Base-by-base conservation (phyloP, 1,140 invertebrate genomes). In the Pseudomyrmex concolor region DNA sequence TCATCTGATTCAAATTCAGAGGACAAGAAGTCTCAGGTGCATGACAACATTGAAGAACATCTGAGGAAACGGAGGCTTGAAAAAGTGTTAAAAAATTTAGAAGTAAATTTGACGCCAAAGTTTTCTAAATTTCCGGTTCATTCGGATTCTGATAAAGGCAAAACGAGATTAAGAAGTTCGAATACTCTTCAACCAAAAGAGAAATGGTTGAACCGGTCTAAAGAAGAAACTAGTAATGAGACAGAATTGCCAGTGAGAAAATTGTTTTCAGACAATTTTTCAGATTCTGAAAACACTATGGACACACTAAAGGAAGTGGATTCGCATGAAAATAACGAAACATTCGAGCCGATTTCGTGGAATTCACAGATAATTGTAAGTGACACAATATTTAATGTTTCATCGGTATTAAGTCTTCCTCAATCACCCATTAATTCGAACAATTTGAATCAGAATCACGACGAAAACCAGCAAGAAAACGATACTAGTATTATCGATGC, bases 401-500 rank as follows among this genome's bases (percentile, higher is more conserved):
- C 93, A 0, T 93, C 93, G 5, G 93, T 89, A 0, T 82, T 93
- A n/a, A 83, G 34, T 34, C 34, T 34, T 86, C 34, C 80, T 92
- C 1, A 80, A 86, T 0, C 84, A 92, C 0, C 43, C 90, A 0
- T 72, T 82, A 10, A 72, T n/a, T 48, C 70, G 4, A 83, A 89
- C 22, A 88, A 81, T 64, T 57, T 72, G 15, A 54, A 83, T 0
- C 83, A 85, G 10, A 88, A 86, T 22, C 45, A 72, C 0, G 34
- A 34, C 34, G 72, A 71, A 22, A 59, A 15, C 9, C 3, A 87
- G 84, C 64, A 89, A 91, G 8, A 85, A 91, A 48, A 94, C 34
- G 34, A 94, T 68, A 93, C 92, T 0, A 93, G 94, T 64, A 92
- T 94, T 0, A 92, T 94, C 5, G 93, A 94, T 54, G 93, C 93